Evolutionary conservation across 2,888 invertebrate species (phyloP).

Genomic region (Tiliacea citrago): DNA sequence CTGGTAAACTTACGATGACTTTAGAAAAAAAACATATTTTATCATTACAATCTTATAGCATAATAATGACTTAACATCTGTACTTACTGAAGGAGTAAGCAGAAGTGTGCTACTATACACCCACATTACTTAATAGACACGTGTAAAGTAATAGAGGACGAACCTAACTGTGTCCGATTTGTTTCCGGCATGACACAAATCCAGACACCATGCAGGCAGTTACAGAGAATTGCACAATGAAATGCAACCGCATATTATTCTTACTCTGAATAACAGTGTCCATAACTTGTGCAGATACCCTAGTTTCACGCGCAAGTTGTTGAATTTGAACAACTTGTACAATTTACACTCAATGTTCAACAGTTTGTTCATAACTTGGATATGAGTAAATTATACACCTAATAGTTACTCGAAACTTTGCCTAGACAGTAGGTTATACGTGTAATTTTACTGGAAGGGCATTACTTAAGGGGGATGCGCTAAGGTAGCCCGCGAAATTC

Average conservation of each 20-base stretch:
- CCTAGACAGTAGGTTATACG: neutral
- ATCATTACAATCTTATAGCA: too few relatives aligned
- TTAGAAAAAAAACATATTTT: too few relatives aligned
- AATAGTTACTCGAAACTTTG: neutral
- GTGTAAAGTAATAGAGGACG: neutral
- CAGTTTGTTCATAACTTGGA: conserved; percentile 1
- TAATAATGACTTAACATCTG: neutral
- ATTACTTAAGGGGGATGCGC: too few relatives aligned
- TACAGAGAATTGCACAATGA: neutral
- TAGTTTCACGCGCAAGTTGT: neutral
- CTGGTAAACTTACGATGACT: neutral
- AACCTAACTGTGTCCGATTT: too few relatives aligned
- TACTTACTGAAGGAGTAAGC: neutral
- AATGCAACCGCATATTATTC: conserved; percentile 1
- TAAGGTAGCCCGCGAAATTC: too few relatives aligned
- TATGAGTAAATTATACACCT: neutral
- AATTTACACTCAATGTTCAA: conserved; percentile 2
- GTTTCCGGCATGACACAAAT: too few relatives aligned
- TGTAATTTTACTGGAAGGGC: neutral
- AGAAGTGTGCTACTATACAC: neutral
- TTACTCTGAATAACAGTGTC: neutral
- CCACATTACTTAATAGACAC: too few relatives aligned
- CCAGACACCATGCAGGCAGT: too few relatives aligned
- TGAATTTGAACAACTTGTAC: neutral
- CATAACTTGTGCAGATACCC: conserved; percentile 2